Evolutionary conservation across 53 echinoderm and acorn worm species (phyloP), one percentile per base, ranked within the genome.

Genomic region (Antedon mediterranea): DNA sequence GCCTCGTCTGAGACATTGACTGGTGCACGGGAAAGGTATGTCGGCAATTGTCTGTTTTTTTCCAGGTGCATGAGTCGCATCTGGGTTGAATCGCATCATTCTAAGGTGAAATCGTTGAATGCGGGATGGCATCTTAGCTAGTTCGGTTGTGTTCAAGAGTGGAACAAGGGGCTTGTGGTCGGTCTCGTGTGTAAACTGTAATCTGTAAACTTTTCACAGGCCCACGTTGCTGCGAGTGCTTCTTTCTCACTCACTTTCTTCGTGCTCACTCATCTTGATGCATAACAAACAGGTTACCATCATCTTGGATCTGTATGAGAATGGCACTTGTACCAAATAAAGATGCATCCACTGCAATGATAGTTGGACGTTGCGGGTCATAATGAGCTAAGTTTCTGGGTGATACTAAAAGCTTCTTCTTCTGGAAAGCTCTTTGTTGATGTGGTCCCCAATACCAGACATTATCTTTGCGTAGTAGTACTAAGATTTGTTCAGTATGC

Each of bases 131-230:
- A 88, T 78, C 41, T 88, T 88, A 26, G 88, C 71, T 28, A 85
- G 41, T 43, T 88, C 85, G 23, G 33, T 88, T 23, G 79, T 43
- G 30, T 70, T 81, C 43, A 88, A 70, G 9, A 88, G 88, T 32
- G 88, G 71, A 31, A 88, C 85, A 30, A 88, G 76, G 13, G 88
- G 88, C 71, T 88, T 88, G 79, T 88, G 88, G 75, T 89, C 89
- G 32, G 79, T 89, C 34, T 89, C 82, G 29, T 82, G 9, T 6
- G 85, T 44, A 73, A 85, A 88, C 11, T 78, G 57, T 89, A 89
- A 3, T 89, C 76, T 71, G 71, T 2, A 75, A 85, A 85, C n/a
- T 76, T 84, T 32, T 84, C 80, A 71, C 75, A 84, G 28, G 85
- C 84, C 85, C 88, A 88, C 20, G 88, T 88, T 31, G 84, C 73